phyloP scores from a whole-genome alignment of 2,113 vertebrate genomes.

The Capreolus pygargus region DNA sequence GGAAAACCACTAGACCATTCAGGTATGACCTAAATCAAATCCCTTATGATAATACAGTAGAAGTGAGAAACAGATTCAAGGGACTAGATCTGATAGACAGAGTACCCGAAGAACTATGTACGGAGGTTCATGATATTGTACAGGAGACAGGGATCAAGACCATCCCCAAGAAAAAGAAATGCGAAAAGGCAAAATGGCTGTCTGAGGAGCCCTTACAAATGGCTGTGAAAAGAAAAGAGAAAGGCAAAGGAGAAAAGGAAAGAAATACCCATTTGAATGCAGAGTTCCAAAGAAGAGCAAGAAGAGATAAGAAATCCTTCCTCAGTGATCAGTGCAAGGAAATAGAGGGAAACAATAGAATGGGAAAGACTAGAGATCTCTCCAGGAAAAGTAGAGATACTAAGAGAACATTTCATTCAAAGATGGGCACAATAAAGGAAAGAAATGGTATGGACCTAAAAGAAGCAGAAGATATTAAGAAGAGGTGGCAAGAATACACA shows the following conservation, averaged over 20 bases:
- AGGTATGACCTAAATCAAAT: neutral
- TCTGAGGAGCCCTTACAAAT: neutral
- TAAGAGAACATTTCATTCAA: neutral
- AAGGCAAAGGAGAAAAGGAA: neutral
- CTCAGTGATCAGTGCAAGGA: neutral
- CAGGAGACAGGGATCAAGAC: neutral
- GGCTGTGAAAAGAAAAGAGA: neutral
- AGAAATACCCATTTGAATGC: neutral
- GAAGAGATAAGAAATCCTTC: neutral
- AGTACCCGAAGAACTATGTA: neutral
- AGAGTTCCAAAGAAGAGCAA: neutral
- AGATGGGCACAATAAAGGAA: neutral
- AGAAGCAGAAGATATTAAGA: neutral
- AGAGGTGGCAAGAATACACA: neutral
- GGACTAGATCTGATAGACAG: neutral
- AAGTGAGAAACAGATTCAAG: neutral
- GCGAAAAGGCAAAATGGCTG: neutral
- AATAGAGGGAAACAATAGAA: neutral
- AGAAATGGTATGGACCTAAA: neutral
- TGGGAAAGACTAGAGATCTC: neutral
- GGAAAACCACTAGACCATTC: neutral
- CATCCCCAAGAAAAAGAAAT: neutral
- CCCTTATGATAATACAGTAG: neutral
- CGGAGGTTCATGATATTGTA: fast-evolving
- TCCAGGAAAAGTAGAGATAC: neutral